A percentile compares a stretch with the other conserved stretches of the same genome.
These are phyloP conservation scores for Bambusicola thoracicus DNA, from an alignment of 2,113 vertebrate species.

Conservation along the genomic window DNA sequence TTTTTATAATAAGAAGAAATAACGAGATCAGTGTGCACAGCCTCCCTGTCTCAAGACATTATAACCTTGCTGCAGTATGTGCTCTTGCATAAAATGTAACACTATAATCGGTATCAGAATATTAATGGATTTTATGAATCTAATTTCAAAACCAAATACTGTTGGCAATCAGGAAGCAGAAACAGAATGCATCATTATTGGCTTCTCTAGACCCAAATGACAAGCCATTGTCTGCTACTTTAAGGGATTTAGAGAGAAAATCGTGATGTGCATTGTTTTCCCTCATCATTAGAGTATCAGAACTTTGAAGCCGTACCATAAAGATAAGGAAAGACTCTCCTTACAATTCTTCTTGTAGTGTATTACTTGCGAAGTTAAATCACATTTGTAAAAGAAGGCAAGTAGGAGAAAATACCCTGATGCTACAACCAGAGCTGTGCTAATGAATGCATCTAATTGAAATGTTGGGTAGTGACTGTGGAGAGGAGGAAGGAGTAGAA, in stretches of 20 bases:
- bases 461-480: background rate
- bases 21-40: background rate
- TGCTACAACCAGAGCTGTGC: background rate
- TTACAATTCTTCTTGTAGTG: background rate
- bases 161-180: background rate
- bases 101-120: background rate
- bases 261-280: accelerated
- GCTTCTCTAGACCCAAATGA: background rate
- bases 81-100: background rate
- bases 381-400: background rate
- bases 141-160: background rate
- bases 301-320: background rate
- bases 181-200: background rate
- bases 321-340: background rate
- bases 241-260: background rate
- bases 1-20: no score
- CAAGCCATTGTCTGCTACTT: background rate
- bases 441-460: background rate
- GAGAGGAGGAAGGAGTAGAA: background rate
- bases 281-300: background rate
- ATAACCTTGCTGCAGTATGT: background rate
- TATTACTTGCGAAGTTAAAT: background rate
- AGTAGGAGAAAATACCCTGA: background rate
- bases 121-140: background rate
- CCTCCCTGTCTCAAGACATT: background rate